Evolutionary conservation across 2,113 vertebrate species (phyloP).

Genomic region (Anser cygnoides): DNA sequence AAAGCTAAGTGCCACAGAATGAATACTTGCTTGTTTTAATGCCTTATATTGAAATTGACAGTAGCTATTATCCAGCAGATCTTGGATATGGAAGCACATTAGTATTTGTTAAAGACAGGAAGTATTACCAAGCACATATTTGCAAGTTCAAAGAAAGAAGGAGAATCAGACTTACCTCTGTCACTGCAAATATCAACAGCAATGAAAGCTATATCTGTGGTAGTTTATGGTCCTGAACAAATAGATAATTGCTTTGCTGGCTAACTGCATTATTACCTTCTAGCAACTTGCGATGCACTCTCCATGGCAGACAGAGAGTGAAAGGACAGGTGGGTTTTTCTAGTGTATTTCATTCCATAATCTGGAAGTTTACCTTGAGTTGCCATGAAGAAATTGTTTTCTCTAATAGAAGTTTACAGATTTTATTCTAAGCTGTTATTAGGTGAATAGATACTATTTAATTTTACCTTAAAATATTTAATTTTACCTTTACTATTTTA

Average conservation of each 20-base stretch:
- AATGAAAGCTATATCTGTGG: not conserved
- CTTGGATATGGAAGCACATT: not conserved
- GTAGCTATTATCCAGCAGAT: not conserved
- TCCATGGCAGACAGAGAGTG: not conserved
- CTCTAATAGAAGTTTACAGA: not conserved
- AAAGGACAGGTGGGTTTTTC: not conserved
- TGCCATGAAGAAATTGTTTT: not conserved
- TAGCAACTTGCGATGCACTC: not conserved
- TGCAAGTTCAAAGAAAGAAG: not conserved
- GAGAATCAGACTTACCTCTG: not conserved
- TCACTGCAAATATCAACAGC: not conserved
- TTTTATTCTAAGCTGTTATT: not conserved
- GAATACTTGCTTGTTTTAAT: not conserved
- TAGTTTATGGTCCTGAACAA: not conserved
- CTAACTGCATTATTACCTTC: not conserved
- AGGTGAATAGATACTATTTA: not conserved
- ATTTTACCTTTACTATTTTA: not conserved
- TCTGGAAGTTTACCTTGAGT: not conserved
- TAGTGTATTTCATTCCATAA: not conserved
- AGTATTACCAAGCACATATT: not conserved
- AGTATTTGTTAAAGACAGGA: not conserved
- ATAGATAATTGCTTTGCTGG: not conserved
- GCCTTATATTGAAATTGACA: not conserved
- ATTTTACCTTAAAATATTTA: not conserved
- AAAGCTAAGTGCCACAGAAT: not conserved